phyloP scores from a whole-genome alignment of 2,113 vertebrate genomes.

The Salminus brasiliensis region DNA sequence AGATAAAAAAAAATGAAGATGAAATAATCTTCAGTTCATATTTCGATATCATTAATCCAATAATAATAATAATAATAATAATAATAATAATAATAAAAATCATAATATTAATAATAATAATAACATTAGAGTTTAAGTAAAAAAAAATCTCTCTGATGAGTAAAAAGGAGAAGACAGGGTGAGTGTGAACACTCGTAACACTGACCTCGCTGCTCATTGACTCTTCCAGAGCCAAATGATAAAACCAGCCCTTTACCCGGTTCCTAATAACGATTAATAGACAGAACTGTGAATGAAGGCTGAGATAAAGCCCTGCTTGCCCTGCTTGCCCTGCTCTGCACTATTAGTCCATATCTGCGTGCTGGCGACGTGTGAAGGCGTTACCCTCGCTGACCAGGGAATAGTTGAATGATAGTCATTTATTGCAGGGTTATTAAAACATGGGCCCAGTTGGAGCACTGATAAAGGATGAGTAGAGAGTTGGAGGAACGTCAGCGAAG shows the following conservation, averaged over 20 bases:
- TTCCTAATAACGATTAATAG: constrained; percentile 31
- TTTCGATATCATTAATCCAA: no score
- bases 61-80: no score
- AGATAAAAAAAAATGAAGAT: no score
- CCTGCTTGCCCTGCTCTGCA: background rate
- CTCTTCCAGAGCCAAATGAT: background rate
- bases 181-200: background rate
- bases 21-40: no score
- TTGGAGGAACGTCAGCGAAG: constrained; percentile 41
- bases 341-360: constrained; percentile 34
- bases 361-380: constrained; percentile 33
- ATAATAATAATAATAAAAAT: no score
- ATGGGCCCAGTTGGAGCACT: constrained; percentile 36
- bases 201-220: background rate
- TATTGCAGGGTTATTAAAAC: constrained; percentile 58
- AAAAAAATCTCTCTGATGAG: background rate
- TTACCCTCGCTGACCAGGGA: constrained; percentile 48
- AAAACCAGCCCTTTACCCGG: constrained; percentile 20
- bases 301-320: background rate
- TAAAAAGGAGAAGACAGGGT: background rate
- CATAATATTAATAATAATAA: no score
- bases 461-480: constrained; percentile 52
- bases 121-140: background rate
- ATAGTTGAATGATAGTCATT: constrained; percentile 49
- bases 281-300: constrained; percentile 7